Evolutionary conservation across 2,113 vertebrate species (phyloP), one percentile per base, ranked within the genome.

Genomic region (Catagonus wagneri): DNA sequence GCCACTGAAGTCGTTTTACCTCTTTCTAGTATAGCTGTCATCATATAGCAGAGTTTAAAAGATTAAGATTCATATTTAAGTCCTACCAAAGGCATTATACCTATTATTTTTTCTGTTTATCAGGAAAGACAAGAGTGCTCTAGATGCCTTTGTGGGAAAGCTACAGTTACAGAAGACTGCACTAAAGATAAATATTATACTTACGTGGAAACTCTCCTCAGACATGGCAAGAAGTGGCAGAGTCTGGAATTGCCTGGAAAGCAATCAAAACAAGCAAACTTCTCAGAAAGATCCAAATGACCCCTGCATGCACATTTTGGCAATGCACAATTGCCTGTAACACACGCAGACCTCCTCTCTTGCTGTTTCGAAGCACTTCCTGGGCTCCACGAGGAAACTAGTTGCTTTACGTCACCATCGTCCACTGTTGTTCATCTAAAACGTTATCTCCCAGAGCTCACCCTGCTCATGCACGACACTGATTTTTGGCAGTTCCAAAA

Each of bases 11-110:
- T 72, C 2, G 1, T 65, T 90, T 92, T 44, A 72, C 14, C 44
- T 94, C 89, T 90, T 69, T 66, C 29, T 96, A 23, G 58, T 50
- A 6, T 56, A 74, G 20, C 36, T 94, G 61, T 94, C 60, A 65
- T 44, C 81, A 56, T 39, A 81, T 71, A 68, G 34, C 52, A 60
- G 15, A 76, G 32, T 39, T 85, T 54, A 84, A 89, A 72, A 85
- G 66, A 75, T 17, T 6, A 3, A 3, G 19, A 25, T 61, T 88
- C 61, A 16, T 84, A 29, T 76, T 44, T 81, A 17, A 84, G 32
- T 29, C 23, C 50, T 65, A 61, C 7, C 54, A 93, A 86, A 36
- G 69, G 65, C 17, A 32, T 52, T 68, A 17, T 8, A 52, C 25
- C 20, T 66, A 36, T 25, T 84, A 44, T 8, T 63, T 75, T 90